Evolutionary conservation across 2,797 vertebrate species (phyloP), one percentile per base, ranked within the genome.

Genomic region (Rhinophrynus dorsalis): DNA sequence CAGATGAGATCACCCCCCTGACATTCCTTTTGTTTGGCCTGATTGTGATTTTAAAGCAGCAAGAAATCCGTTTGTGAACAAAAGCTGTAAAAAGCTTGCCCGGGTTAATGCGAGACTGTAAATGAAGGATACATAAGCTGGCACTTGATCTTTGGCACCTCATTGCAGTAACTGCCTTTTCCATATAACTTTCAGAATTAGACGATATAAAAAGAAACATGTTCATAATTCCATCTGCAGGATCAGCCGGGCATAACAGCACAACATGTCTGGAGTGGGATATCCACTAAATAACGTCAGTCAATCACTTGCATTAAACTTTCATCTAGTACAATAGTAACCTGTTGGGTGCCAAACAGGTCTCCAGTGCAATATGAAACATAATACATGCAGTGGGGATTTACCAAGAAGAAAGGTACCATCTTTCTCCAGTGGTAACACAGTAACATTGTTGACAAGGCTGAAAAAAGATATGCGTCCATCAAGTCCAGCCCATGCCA

Each of bases 11-110:
- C 68, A 71, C 51, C n/a, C 32, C 29, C 20, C 21, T 44, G 42
- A 64, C 59, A 64, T 63, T 71, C 59, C 68, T 71, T 64, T 63
- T 64, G 59, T 71, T 71, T 48, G 20, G 17, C 37, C 17, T 62
- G 30, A 70, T 62, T 70, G 58, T 70, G 37, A 45, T 61, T 70
- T 51, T 70, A 62, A 55, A 37, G 58, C 40, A 24, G 37, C 38
- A 51, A 18, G 18, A 69, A 54, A 9, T 52, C 15, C 29, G 26
- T 29, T 44, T 60, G 11, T 44, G 24, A 15, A 37, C 21, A 38
- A 65, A 54, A 33, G 47, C 35, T 24, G 38, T 37, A 44, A 27
- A 42, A 60, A 54, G n/a, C 27, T 18, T 35, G 38, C n/a, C 48
- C n/a, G 48, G 27, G 38, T 55, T 70, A 62, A 55, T 69, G 52